Percentiles rank a stretch among this genome's conserved stretches.
Evolutionary conservation across 2,113 vertebrate genomes (phyloP).

Genomic region (Brachyistius frenatus): DNA sequence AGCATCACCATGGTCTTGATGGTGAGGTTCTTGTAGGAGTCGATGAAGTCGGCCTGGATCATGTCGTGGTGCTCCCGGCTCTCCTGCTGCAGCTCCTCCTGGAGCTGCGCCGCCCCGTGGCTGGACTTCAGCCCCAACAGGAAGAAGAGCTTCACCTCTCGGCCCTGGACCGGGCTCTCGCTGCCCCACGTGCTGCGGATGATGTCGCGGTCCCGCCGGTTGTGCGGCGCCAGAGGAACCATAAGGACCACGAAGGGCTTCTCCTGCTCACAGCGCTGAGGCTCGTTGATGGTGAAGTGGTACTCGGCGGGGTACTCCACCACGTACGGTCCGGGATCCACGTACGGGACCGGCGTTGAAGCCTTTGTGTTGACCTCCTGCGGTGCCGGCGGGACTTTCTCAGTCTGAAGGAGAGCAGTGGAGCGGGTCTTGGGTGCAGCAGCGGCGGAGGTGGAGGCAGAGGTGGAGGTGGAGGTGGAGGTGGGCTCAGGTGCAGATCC

Average conservation of each 20-base stretch:
- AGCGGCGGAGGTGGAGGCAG: no score
- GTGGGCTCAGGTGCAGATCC: background rate
- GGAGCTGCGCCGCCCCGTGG: background rate
- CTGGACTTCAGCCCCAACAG: constrained; percentile 66
- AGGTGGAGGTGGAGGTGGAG: no score
- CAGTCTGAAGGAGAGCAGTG: background rate
- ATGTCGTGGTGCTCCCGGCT: constrained; percentile 78
- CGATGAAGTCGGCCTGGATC: constrained; percentile 86
- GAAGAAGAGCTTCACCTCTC: constrained; percentile 75
- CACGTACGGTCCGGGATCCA: constrained; percentile 49
- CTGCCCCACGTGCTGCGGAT: constrained; percentile 82
- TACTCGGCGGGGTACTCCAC: constrained; percentile 79
- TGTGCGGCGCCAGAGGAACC: constrained; percentile 70
- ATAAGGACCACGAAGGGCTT: constrained; percentile 84
- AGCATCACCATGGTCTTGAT: constrained; percentile 88
- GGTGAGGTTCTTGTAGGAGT: constrained; percentile 88
- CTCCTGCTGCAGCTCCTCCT: constrained; percentile 73
- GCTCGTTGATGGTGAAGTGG: constrained; percentile 77
- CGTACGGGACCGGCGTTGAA: background rate
- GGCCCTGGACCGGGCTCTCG: constrained; percentile 60
- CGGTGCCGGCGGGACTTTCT: no score
- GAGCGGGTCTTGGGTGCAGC: background rate
- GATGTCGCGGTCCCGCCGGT: constrained; percentile 37
- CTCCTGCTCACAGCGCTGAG: constrained; percentile 54
- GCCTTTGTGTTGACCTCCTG: no score